Conservation (phyloP, 2,888 invertebrate genomes). For the Lissocephala sabroskyi region DNA sequence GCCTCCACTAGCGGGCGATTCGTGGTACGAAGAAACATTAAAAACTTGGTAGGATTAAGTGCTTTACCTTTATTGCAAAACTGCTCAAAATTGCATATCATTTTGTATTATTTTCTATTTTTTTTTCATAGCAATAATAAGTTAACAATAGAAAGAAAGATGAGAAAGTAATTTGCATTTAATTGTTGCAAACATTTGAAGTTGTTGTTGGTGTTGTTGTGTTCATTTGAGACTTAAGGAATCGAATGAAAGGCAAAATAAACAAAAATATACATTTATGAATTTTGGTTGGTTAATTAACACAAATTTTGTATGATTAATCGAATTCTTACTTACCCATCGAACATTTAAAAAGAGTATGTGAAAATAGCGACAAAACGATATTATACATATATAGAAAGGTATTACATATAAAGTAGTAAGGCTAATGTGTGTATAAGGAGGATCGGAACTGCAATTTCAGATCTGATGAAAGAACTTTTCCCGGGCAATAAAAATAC, state of each 20-base stretch:
- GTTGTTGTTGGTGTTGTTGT: constrained; percentile 11
- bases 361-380: background rate
- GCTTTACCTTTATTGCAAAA: constrained; percentile 71
- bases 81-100: constrained; percentile 72
- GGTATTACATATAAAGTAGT: too few relatives aligned
- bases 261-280: too few relatives aligned
- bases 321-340: constrained; percentile 1
- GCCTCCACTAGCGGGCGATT: constrained; percentile 1
- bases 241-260: too few relatives aligned
- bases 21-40: too few relatives aligned
- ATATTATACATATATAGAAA: background rate
- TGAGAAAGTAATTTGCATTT: constrained; percentile 71
- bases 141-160: constrained; percentile 69
- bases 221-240: constrained; percentile 5
- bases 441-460: too few relatives aligned
- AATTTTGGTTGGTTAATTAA: background rate
- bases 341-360: background rate
- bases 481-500: too few relatives aligned
- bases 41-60: constrained; percentile 32
- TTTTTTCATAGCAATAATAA: constrained; percentile 58
- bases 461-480: too few relatives aligned
- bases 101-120: constrained; percentile 72
- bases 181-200: constrained; percentile 63
- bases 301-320: background rate
- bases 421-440: too few relatives aligned